Evolutionary conservation across 1,140 invertebrate species (phyloP).

Genomic region (Zaprionus camerounensis): DNA sequence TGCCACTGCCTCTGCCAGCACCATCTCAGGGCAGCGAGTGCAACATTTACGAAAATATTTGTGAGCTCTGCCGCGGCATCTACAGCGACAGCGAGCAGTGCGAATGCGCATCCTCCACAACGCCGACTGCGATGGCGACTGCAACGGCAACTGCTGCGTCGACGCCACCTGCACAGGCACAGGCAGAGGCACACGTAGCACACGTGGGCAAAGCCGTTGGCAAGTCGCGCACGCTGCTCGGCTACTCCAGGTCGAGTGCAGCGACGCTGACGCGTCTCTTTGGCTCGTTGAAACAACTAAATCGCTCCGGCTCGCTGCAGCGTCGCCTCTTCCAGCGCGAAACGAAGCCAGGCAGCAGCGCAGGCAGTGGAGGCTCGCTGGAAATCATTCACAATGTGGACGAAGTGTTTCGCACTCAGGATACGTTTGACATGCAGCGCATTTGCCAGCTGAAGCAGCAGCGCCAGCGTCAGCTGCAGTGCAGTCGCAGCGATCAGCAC

Average conservation of each 20-base stretch:
- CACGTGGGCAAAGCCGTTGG: slow-evolving; percentile 29
- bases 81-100: slow-evolving; percentile 69
- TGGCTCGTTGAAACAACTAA: slow-evolving; percentile 72
- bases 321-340: slow-evolving; percentile 45
- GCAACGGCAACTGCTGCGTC: neutral
- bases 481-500: slow-evolving; percentile 77
- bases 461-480: slow-evolving; percentile 37
- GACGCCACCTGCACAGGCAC: neutral
- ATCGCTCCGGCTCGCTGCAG: slow-evolving; percentile 63
- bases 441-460: slow-evolving; percentile 73
- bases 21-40: slow-evolving; percentile 17
- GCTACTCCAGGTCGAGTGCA: slow-evolving; percentile 63
- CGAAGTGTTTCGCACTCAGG: slow-evolving; percentile 75
- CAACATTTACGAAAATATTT: slow-evolving; percentile 81
- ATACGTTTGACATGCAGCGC: slow-evolving; percentile 74
- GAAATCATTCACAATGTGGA: slow-evolving; percentile 81
- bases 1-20: neutral
- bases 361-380: slow-evolving; percentile 47
- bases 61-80: slow-evolving; percentile 65
- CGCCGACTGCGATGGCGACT: neutral
- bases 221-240: slow-evolving; percentile 64
- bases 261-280: slow-evolving; percentile 69
- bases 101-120: slow-evolving; percentile 31
- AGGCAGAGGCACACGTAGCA: neutral
- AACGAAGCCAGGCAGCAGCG: slow-evolving; percentile 5